phyloP scores from a whole-genome alignment of 1,140 invertebrate species.

The Solen grandis region DNA sequence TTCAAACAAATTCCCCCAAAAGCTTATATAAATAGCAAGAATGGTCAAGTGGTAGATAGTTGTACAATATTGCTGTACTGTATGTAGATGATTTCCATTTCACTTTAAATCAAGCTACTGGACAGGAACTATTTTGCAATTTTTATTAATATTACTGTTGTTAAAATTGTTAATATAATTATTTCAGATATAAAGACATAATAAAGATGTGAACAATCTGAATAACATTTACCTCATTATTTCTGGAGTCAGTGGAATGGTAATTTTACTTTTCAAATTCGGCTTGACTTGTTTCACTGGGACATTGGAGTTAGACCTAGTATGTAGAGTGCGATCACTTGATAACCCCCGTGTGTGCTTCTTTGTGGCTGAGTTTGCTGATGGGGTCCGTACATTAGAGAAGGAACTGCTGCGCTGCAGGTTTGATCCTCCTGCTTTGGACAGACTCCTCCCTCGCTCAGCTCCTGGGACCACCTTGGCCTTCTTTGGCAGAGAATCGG shows the following conservation, averaged over 20 bases:
- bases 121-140: too few species aligned
- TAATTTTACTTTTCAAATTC: slow-evolving; percentile 49
- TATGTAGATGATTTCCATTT: too few species aligned
- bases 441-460: background rate
- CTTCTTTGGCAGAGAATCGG: slow-evolving; percentile 35
- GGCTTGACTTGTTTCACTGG: slow-evolving; percentile 24
- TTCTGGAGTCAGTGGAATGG: slow-evolving; percentile 65
- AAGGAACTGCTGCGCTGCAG: slow-evolving; percentile 38
- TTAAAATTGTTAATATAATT: too few species aligned
- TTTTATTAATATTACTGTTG: too few species aligned
- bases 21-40: too few species aligned
- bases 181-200: too few species aligned
- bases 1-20: too few species aligned
- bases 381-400: background rate
- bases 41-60: too few species aligned
- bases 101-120: too few species aligned
- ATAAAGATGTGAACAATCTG: background rate
- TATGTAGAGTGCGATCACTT: slow-evolving; percentile 7
- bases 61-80: too few species aligned
- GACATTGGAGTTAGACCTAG: slow-evolving; percentile 3
- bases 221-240: slow-evolving; percentile 64
- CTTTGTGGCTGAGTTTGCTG: background rate
- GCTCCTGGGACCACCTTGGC: background rate
- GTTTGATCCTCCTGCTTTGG: background rate
- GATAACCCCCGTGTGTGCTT: slow-evolving; percentile 37